A percentile compares a stretch with the other conserved stretches of the same genome.
These are phyloP conservation scores for Propithecus perrieri DNA, from an alignment of 2,797 vertebrate species.

Conservation along the genomic window DNA sequence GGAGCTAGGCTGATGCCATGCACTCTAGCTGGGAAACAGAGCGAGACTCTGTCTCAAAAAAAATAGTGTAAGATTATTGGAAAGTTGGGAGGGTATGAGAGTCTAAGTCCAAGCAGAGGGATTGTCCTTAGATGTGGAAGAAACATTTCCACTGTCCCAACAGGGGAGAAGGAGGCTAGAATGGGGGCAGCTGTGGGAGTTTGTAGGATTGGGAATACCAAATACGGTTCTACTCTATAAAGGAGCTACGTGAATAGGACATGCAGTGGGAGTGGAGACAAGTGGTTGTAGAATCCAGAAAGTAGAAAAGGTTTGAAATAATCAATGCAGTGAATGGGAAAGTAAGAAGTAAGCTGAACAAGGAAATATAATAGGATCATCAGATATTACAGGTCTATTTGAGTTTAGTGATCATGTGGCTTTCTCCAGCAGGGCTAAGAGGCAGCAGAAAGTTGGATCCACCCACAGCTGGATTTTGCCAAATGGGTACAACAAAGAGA, in stretches of 20 bases:
- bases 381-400: neutral
- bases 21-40: no score
- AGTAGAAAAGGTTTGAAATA: neutral
- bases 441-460: neutral
- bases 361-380: neutral
- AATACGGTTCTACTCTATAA: neutral
- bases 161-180: neutral
- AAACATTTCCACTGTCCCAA: neutral
- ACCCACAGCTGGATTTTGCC: neutral
- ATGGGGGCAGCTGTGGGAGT: neutral
- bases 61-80: neutral
- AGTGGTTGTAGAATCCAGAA: neutral
- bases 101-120: neutral
- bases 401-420: neutral
- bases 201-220: neutral
- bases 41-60: no score
- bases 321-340: neutral
- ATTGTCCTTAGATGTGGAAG: neutral
- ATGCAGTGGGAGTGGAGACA: neutral
- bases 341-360: neutral
- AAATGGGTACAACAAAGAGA: neutral
- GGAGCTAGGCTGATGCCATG: no score
- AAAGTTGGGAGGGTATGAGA: neutral
- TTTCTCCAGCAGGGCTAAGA: neutral
- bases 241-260: neutral